Evolutionary conservation across 2,888 invertebrate species (phyloP).

Genomic region (Aporophyla lueneburgensis): DNA sequence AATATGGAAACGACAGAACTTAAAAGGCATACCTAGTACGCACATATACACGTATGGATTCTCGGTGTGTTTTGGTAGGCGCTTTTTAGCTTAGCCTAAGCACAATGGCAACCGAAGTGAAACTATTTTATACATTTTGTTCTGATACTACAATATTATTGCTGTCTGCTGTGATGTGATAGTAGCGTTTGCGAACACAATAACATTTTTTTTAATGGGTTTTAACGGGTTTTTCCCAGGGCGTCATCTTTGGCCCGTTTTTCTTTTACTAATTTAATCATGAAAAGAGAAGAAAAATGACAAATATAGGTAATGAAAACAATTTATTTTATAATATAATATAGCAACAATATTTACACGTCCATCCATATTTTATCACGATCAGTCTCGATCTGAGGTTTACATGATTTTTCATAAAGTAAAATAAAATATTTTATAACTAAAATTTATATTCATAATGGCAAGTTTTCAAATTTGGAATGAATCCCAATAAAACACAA

Average conservation of each 20-base stretch:
- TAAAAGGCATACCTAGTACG: no score
- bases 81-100: background rate
- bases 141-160: background rate
- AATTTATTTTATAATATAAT: slow-evolving; percentile 47
- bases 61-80: slow-evolving; percentile 29
- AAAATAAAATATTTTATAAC: slow-evolving; percentile 9
- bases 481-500: background rate
- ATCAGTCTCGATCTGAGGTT: slow-evolving; percentile 42
- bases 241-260: background rate
- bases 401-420: slow-evolving; percentile 8
- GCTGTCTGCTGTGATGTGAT: no score
- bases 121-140: background rate
- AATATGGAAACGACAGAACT: no score
- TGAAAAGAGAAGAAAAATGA: slow-evolving; percentile 8
- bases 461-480: slow-evolving; percentile 23
- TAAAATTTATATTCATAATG: slow-evolving; percentile 25
- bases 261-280: background rate
- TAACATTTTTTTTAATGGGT: no score
- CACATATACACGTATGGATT: no score
- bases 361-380: slow-evolving; percentile 20
- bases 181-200: no score
- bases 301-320: slow-evolving; percentile 29
- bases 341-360: slow-evolving; percentile 47
- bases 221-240: no score
- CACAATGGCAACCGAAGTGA: background rate